Percentiles rank a stretch among this genome's conserved stretches.
These are phyloP conservation scores for Cichladusa arquata DNA, from an alignment of 2,113 vertebrate genomes.

Conservation along the genomic window DNA sequence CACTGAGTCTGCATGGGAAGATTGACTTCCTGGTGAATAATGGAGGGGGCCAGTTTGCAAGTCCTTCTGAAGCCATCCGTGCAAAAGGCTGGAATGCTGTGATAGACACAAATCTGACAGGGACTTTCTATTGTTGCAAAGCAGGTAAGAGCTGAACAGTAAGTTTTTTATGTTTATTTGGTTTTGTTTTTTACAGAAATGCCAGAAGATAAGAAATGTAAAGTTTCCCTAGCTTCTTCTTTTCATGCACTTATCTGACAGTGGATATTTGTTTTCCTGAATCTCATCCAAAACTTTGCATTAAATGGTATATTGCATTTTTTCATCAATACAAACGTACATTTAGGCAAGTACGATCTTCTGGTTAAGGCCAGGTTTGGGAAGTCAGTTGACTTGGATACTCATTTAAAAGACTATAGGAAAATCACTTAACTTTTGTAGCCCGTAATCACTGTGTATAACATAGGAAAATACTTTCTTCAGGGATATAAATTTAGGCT, in stretches of 20 bases:
- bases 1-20: conserved; percentile 75
- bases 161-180: neutral
- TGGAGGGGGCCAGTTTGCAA: conserved; percentile 88
- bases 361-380: neutral
- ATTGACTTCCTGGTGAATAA: conserved; percentile 95
- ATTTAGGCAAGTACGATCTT: neutral
- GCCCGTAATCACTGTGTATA: neutral
- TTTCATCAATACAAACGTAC: neutral
- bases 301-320: neutral
- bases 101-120: conserved; percentile 92
- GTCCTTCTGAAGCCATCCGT: conserved; percentile 77
- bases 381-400: neutral
- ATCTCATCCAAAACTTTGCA: neutral
- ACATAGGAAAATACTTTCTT: neutral
- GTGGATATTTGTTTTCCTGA: neutral
- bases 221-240: neutral
- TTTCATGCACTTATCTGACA: neutral
- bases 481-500: neutral
- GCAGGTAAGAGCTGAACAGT: conserved; percentile 72
- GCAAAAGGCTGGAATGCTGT: conserved; percentile 94
- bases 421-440: neutral
- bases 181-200: neutral
- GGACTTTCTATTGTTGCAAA: conserved; percentile 94
- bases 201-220: neutral
- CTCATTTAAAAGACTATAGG: neutral